These are phyloP conservation scores for Calypte anna DNA, from an alignment of 2,113 vertebrate species.

Conservation along the genomic window DNA sequence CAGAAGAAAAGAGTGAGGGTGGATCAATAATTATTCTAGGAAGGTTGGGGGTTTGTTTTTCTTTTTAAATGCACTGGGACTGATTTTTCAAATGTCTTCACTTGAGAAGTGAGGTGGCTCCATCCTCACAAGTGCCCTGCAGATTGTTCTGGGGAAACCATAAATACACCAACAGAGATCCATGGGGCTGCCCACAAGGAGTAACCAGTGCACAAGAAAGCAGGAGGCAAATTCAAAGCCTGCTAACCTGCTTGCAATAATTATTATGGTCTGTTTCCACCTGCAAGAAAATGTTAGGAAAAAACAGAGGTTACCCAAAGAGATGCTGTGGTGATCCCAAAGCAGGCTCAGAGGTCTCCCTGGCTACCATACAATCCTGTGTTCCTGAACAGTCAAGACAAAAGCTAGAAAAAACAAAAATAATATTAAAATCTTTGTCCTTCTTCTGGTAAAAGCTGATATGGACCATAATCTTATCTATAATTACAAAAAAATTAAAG, in stretches of 20 bases:
- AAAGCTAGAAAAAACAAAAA: background rate
- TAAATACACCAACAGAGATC: background rate
- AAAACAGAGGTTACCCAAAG: background rate
- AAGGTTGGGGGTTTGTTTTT: background rate
- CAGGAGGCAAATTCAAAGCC: background rate
- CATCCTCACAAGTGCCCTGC: background rate
- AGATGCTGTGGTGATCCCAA: background rate
- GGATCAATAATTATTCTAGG: background rate
- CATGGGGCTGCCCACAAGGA: background rate
- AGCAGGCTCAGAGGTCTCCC: background rate
- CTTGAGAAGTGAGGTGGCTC: background rate
- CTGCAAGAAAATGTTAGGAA: background rate
- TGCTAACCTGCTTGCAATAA: background rate
- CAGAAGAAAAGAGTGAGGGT: background rate
- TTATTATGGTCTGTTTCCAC: background rate
- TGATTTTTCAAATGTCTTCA: background rate
- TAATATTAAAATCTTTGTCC: background rate
- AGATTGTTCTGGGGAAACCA: background rate
- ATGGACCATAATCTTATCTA: background rate
- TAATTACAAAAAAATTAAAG: background rate
- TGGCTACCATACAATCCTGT: background rate
- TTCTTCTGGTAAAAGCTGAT: background rate
- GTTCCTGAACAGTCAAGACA: background rate
- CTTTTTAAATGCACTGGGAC: background rate
- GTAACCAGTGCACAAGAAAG: background rate